Base-by-base conservation (phyloP, 1,140 invertebrate species). In the Leptopilina boulardi region DNA sequence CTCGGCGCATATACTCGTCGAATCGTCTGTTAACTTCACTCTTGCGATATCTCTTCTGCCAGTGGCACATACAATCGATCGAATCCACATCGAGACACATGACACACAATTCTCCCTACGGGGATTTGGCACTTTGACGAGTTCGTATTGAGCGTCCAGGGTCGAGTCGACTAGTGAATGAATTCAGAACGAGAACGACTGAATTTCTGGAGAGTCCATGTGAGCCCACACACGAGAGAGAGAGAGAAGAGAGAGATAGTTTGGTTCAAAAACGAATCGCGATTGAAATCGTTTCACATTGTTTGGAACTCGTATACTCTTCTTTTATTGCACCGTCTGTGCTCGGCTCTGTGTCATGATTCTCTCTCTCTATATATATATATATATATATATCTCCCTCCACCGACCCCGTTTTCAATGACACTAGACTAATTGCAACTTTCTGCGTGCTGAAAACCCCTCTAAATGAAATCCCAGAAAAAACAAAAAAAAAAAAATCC, bases 231-330 rank as follows among this genome's bases (percentile, higher is more conserved):
- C 30, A 73, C 41, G 47, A 26, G n/a, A n/a, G n/a, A n/a, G n/a
- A n/a, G n/a, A n/a, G n/a, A n/a, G n/a, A n/a, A n/a, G n/a, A n/a
- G n/a, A n/a, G n/a, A n/a, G n/a, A n/a, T n/a, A n/a, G 26, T 66
- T 71, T 30, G 70, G 51, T 30, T 59, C 21, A 9, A 18, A 23
- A 18, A 23, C 71, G 70, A 77, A 70, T 44, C 72, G 6, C 26
- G 34, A 72, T 81, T 74, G 51, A 82, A 75, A 78, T 80, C 54
- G 74, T 70, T 56, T 73, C 51, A 78, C 80, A 75, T 80, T 76
- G 75, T 74, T 73, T 56, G 18, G 71, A 59, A 76, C 70, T 74
- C 73, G 34, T 34, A 38, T 38, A 59, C 73, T 26, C 71, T 77
- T 75, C 77, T 79, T 76, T 78, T 75, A 79, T 81, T 78, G 80